Evolutionary conservation across 2,888 invertebrate species (phyloP).

Genomic region (Seira ritae): DNA sequence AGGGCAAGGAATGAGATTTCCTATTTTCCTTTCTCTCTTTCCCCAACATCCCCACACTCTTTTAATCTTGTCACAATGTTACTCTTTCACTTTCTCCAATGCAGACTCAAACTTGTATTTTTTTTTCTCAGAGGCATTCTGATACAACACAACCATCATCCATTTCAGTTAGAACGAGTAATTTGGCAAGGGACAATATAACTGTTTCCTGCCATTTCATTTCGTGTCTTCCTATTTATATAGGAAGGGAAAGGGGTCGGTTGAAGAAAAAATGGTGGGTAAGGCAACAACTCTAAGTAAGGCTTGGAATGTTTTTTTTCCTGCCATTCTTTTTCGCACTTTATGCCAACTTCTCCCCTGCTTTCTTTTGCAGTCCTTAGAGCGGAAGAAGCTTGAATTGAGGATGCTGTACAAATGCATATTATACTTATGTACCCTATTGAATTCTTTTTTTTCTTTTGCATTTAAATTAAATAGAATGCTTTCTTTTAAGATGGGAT

Average conservation of each 20-base stretch:
- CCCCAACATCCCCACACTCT: constrained; percentile 22
- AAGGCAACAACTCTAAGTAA: neutral
- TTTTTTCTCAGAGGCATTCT: constrained; percentile 43
- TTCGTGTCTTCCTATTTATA: neutral
- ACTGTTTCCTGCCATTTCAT: constrained; percentile 52
- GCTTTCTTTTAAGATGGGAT: too few relatives aligned
- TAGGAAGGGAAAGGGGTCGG: neutral
- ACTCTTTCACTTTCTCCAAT: constrained; percentile 18
- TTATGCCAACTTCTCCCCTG: neutral
- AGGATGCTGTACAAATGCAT: too few relatives aligned
- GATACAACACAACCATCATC: constrained; percentile 45
- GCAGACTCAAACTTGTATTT: neutral
- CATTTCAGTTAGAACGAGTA: constrained; percentile 53
- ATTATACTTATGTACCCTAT: too few relatives aligned
- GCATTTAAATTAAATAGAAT: too few relatives aligned
- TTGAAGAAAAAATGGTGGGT: too few relatives aligned
- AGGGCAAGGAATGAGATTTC: constrained; percentile 19
- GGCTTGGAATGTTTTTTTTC: neutral
- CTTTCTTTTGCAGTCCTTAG: neutral
- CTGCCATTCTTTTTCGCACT: neutral
- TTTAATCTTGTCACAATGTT: constrained; percentile 31
- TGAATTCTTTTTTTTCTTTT: too few relatives aligned
- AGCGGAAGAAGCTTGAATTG: too few relatives aligned
- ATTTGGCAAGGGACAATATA: constrained; percentile 59
- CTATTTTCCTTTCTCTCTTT: too few relatives aligned